Percentiles rank a stretch among this genome's conserved stretches.
phyloP scores from a whole-genome alignment of 2,888 invertebrate genomes.

The Uropetala carovei region DNA sequence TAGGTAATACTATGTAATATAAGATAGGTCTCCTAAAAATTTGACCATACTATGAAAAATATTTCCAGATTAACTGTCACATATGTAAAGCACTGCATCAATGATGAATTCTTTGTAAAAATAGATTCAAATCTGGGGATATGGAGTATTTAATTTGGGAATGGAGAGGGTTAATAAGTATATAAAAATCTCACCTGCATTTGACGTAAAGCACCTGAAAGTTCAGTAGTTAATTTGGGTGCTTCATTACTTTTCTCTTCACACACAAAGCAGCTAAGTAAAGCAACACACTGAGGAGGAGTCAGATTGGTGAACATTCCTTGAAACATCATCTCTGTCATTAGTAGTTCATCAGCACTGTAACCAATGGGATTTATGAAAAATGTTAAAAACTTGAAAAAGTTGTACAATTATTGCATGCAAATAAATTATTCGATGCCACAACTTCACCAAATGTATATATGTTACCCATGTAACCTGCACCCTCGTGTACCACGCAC shows the following conservation, averaged over 20 bases:
- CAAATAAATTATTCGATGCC: background rate
- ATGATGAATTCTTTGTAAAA: too few species aligned
- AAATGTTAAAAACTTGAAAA: too few species aligned
- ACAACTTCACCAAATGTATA: constrained; percentile 76
- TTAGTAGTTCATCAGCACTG: constrained; percentile 92
- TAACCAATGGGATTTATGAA: constrained; percentile 33
- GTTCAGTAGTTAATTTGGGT: constrained; percentile 89
- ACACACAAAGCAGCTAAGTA: constrained; percentile 94
- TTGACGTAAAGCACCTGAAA: constrained; percentile 91
- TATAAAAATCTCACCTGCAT: constrained; percentile 83
- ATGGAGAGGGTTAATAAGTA: constrained; percentile 4
- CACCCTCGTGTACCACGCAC: too few species aligned
- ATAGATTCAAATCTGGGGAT: too few species aligned
- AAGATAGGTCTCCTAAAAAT: too few species aligned
- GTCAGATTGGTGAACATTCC: constrained; percentile 94
- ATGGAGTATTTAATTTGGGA: too few species aligned
- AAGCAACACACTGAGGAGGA: constrained; percentile 88
- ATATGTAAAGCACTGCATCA: too few species aligned
- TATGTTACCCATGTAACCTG: too few species aligned
- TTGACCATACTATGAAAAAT: too few species aligned
- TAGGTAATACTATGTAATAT: too few species aligned
- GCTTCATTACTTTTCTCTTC: constrained; percentile 92
- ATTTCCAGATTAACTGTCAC: too few species aligned
- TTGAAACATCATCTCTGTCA: constrained; percentile 99
- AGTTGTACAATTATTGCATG: too few species aligned